These are phyloP conservation scores for Pelusios castaneus DNA, from an alignment of 2,113 vertebrate genomes.

Conservation along the genomic window DNA sequence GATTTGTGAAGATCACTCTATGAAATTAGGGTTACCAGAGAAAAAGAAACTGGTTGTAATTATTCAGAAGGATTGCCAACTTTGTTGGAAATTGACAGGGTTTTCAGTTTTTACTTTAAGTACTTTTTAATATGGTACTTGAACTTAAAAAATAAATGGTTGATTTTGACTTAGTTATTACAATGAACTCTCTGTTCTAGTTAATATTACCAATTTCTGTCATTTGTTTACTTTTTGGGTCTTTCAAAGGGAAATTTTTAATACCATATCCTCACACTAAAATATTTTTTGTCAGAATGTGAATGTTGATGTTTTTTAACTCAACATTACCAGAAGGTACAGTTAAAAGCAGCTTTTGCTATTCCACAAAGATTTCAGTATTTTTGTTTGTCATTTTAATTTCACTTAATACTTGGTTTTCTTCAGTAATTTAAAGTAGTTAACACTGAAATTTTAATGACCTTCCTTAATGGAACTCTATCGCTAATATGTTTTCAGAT, in stretches of 20 bases:
- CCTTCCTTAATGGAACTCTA: rapidly evolving
- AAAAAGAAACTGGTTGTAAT: not conserved
- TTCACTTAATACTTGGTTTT: not conserved
- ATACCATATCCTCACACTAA: not conserved
- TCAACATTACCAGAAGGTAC: not conserved
- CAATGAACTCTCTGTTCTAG: not conserved
- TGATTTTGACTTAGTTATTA: not conserved
- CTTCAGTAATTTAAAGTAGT: not conserved
- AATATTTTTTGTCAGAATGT: not conserved
- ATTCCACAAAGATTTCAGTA: not conserved
- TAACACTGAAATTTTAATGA: not conserved
- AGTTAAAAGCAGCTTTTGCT: not conserved
- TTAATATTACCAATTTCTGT: not conserved
- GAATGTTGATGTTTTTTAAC: not conserved
- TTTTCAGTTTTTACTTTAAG: not conserved
- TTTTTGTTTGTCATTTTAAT: not conserved
- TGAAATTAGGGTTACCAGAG: not conserved
- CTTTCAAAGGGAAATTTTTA: not conserved
- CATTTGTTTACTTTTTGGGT: not conserved
- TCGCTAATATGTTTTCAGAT: not conserved
- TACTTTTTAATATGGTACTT: not conserved
- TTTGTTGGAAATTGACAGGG: not conserved
- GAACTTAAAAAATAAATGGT: not conserved
- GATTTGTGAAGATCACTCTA: not conserved
- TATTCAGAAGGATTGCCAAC: not conserved